phyloP scores from a whole-genome alignment of 2,888 invertebrate genomes.

The Stenoptilia bipunctidactyla region DNA sequence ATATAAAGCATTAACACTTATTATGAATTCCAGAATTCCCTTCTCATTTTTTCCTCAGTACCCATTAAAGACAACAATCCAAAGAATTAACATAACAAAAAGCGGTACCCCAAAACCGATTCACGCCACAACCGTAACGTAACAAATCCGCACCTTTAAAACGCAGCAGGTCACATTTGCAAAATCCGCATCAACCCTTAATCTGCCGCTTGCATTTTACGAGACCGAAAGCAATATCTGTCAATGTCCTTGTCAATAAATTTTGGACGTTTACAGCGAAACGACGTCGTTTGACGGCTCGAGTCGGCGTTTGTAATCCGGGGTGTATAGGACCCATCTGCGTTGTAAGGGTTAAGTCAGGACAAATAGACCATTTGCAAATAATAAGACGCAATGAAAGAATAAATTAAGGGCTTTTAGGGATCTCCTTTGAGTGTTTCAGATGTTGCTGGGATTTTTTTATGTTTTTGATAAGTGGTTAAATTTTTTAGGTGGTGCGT shows the following conservation, averaged over 20 bases:
- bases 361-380: slow-evolving; percentile 71
- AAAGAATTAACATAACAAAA: neutral
- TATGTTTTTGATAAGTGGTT: too few species aligned
- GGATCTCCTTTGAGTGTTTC: too few species aligned
- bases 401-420: slow-evolving; percentile 54
- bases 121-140: neutral
- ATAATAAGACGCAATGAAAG: slow-evolving; percentile 70
- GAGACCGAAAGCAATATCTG: slow-evolving; percentile 62
- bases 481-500: too few species aligned
- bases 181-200: slow-evolving; percentile 57
- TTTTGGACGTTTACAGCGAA: slow-evolving; percentile 55
- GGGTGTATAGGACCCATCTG: slow-evolving; percentile 61
- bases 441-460: too few species aligned
- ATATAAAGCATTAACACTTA: too few species aligned
- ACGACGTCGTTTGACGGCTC: slow-evolving; percentile 65
- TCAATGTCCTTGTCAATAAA: slow-evolving; percentile 71
- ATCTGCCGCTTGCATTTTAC: slow-evolving; percentile 64
- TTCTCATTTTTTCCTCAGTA: too few species aligned
- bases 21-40: too few species aligned
- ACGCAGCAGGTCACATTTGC: slow-evolving; percentile 54
- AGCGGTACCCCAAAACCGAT: neutral
- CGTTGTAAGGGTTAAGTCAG: slow-evolving; percentile 66
- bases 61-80: neutral
- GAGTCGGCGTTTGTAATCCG: slow-evolving; percentile 53
- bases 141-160: neutral